Percentiles rank a stretch among this genome's conserved stretches.
These are phyloP conservation scores for Heliconius cydno DNA, from an alignment of 2,888 invertebrate species.

Conservation along the genomic window DNA sequence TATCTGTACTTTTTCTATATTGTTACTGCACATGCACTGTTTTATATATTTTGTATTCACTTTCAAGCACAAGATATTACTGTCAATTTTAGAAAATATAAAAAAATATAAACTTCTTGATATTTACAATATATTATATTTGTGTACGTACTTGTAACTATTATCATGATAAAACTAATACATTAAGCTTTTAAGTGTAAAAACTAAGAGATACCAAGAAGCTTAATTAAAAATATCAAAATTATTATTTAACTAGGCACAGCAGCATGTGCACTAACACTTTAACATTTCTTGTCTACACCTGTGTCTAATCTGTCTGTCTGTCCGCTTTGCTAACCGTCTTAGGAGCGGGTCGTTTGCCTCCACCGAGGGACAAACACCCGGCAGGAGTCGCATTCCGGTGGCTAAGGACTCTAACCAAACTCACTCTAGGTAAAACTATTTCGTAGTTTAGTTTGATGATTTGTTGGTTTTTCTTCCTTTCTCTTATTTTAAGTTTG, in stretches of 20 bases:
- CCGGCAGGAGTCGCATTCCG: constrained; percentile 79
- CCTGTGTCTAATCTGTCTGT: constrained; percentile 73
- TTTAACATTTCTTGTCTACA: constrained; percentile 59
- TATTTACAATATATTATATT: background rate
- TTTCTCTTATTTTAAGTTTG: constrained; percentile 44
- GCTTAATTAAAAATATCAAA: background rate
- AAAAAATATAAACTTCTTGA: background rate
- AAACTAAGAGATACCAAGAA: background rate
- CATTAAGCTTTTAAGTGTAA: background rate
- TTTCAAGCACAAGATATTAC: constrained; percentile 16
- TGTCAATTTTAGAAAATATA: background rate
- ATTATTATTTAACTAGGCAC: constrained; percentile 3
- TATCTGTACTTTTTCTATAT: constrained; percentile 39
- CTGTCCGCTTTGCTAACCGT: constrained; percentile 76
- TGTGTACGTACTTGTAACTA: background rate
- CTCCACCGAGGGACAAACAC: constrained; percentile 79
- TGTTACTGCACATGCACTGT: constrained; percentile 58
- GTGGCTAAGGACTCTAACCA: constrained; percentile 80
- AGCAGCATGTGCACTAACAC: constrained; percentile 63
- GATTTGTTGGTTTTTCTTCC: constrained; percentile 43
- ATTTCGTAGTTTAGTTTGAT: constrained; percentile 49
- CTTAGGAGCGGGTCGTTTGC: constrained; percentile 81
- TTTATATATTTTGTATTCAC: constrained; percentile 37
- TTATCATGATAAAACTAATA: background rate
- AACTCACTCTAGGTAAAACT: constrained; percentile 77